Conservation (phyloP, 2,797 vertebrate genomes). For the Peromyscus aztecus region DNA sequence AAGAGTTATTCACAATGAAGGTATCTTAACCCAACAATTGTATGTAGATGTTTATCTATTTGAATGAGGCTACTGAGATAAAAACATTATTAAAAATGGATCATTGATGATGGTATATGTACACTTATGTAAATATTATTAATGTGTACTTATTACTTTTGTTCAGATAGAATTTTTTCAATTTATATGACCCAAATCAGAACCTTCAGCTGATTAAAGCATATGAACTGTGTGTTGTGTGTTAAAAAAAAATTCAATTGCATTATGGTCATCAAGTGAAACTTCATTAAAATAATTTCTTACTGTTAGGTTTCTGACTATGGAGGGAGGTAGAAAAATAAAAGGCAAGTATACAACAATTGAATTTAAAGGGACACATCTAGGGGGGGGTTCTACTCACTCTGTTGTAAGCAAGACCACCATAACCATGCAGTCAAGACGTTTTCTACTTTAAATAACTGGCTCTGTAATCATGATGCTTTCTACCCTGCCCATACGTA, state of each 20-base stretch:
- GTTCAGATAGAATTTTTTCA: neutral
- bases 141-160: neutral
- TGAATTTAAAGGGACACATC: neutral
- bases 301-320: constrained; percentile 7
- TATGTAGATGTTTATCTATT: neutral
- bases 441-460: neutral
- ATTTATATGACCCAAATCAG: neutral
- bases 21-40: neutral
- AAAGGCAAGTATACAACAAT: neutral
- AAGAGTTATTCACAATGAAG: neutral
- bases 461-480: neutral
- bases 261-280: neutral
- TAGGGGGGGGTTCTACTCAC: neutral
- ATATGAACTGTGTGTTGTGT: too few species aligned
- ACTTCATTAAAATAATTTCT: neutral
- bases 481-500: accelerated
- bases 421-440: neutral
- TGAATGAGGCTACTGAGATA: neutral
- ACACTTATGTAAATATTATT: neutral
- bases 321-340: neutral
- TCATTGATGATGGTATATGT: neutral
- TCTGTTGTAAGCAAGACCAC: neutral
- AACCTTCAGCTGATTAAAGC: neutral
- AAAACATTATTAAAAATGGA: neutral
- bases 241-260: neutral